Percentiles rank a stretch among this genome's conserved stretches.
phyloP scores from a whole-genome alignment of 2,113 vertebrate genomes.

The Cheilinus undulatus region DNA sequence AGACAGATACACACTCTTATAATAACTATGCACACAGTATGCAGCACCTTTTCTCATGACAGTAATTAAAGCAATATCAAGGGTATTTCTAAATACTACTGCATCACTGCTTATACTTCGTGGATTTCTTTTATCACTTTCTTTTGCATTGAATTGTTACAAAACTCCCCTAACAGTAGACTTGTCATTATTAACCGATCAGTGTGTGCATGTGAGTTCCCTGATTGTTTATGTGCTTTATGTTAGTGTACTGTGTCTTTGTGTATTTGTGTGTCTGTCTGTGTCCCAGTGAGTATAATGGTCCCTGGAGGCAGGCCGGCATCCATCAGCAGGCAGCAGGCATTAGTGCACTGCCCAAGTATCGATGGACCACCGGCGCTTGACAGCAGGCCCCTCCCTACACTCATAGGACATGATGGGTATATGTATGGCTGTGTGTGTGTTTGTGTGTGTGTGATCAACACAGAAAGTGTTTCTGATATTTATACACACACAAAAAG shows the following conservation, averaged over 20 bases:
- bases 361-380: conserved; percentile 78
- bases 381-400: conserved; percentile 71
- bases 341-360: conserved; percentile 94
- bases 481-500: conserved; percentile 23
- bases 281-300: conserved; percentile 86
- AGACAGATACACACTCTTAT: no score
- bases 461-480: conserved; percentile 56
- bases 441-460: conserved; percentile 60
- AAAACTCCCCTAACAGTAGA: background rate
- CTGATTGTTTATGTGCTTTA: conserved; percentile 38
- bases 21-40: no score
- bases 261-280: conserved; percentile 59
- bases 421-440: conserved; percentile 68
- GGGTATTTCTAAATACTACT: no score
- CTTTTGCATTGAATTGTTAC: no score
- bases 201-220: conserved; percentile 6
- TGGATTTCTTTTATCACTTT: no score
- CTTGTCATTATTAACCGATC: no score
- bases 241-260: conserved; percentile 45
- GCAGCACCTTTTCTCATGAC: no score
- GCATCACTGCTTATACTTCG: no score
- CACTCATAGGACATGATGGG: conserved; percentile 62
- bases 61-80: no score
- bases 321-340: conserved; percentile 90
- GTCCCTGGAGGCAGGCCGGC: conserved; percentile 94